phyloP scores from a whole-genome alignment of 2,888 invertebrate species.

The Pseudococcus jackbeardsleyi region DNA sequence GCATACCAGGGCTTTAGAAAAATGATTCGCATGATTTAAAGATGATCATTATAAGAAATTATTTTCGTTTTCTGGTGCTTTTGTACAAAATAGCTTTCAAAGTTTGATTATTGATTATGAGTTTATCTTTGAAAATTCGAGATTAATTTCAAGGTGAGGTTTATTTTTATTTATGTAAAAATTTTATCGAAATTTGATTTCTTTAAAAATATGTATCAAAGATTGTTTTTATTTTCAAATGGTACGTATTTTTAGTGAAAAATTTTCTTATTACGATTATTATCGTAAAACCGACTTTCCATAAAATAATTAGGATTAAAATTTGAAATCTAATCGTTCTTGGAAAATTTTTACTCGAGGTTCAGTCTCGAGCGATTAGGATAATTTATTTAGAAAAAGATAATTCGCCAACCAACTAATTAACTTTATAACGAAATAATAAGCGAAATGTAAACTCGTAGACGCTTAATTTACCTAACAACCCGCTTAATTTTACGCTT shows the following conservation, averaged over 20 bases:
- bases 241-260: too few species aligned
- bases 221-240: neutral
- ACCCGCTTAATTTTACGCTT: conserved; percentile 20
- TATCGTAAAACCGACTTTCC: too few species aligned
- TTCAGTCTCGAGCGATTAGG: neutral
- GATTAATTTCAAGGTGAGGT: neutral
- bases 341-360: too few species aligned
- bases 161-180: neutral
- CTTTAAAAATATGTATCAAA: neutral
- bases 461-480: conserved; percentile 39
- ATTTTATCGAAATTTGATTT: neutral
- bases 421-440: neutral
- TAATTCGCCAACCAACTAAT: neutral
- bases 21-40: neutral
- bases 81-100: neutral
- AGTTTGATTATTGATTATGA: neutral
- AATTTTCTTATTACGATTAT: too few species aligned
- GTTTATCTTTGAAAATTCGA: neutral
- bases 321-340: too few species aligned
- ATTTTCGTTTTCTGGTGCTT: neutral
- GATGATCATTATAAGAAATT: neutral
- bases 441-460: neutral
- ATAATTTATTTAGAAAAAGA: neutral
- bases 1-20: neutral
- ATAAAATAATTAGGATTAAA: too few species aligned